phyloP scores from a whole-genome alignment of 2,797 vertebrate genomes.

The Gila robusta region DNA sequence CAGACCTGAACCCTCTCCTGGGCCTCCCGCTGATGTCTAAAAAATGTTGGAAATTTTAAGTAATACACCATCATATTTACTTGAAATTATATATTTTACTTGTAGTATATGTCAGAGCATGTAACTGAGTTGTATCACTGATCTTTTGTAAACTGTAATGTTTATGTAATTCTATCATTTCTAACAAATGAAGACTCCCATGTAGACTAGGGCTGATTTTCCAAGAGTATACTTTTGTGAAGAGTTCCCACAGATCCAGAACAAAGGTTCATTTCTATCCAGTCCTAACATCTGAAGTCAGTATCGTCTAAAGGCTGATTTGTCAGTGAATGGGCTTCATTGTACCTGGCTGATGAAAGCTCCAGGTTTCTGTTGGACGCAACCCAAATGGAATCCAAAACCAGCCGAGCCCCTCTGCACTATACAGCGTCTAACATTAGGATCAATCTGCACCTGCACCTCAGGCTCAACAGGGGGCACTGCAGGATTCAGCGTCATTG shows the following conservation, averaged over 20 bases:
- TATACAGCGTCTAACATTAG: conserved; percentile 64
- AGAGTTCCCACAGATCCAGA: conserved; percentile 7
- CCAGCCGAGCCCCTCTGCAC: conserved; percentile 68
- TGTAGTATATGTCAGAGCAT: not conserved
- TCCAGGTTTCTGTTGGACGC: conserved; percentile 67
- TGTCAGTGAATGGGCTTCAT: conserved; percentile 39
- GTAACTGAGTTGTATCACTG: not conserved
- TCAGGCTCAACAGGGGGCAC: conserved; percentile 16
- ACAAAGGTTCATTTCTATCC: not conserved
- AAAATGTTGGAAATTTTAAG: not conserved
- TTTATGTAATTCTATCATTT: conserved; percentile 6
- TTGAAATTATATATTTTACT: not conserved
- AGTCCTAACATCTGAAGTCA: conserved; percentile 11
- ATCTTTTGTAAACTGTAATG: not conserved
- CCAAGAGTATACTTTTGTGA: not conserved
- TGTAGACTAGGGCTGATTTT: conserved; percentile 1
- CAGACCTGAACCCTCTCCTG: conserved; percentile 78
- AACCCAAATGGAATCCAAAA: conserved; percentile 74
- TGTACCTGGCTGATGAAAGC: conserved; percentile 79
- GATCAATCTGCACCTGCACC: conserved; percentile 31
- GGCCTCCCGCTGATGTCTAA: conserved; percentile 75
- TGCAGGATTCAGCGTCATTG: conserved; percentile 13
- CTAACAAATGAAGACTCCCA: not conserved
- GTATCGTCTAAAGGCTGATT: conserved; percentile 50
- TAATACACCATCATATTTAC: not conserved